These are phyloP conservation scores for Ashinkailepas kermadecensis DNA, from an alignment of 2,888 invertebrate genomes.

Conservation along the genomic window DNA sequence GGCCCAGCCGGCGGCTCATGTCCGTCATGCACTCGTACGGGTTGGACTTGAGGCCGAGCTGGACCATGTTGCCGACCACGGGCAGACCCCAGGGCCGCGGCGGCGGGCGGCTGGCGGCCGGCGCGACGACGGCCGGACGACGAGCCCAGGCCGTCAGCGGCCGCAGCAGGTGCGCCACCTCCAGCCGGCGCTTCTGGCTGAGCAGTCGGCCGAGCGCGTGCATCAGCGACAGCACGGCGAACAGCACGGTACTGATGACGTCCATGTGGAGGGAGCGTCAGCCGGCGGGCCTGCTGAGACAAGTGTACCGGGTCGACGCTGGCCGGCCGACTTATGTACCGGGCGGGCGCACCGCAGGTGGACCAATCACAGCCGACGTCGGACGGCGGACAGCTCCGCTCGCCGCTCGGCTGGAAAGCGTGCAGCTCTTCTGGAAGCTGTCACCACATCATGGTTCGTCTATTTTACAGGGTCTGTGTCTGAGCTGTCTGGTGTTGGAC, in stretches of 20 bases:
- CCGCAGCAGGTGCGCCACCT: not conserved
- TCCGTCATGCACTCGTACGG: constrained; percentile 33
- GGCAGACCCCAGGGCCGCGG: constrained; percentile 33
- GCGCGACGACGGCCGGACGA: not conserved
- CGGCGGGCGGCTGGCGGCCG: not conserved
- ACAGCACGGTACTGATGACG: not conserved
- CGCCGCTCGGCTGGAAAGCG: not conserved
- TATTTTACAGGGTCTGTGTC: too few species aligned
- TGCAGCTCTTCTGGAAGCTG: too few species aligned
- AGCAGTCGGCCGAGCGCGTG: not conserved
- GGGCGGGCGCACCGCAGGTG: not conserved
- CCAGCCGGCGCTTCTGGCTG: not conserved
- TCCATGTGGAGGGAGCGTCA: not conserved
- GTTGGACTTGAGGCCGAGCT: constrained; percentile 30
- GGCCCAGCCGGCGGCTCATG: constrained; percentile 30
- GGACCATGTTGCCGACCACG: constrained; percentile 32
- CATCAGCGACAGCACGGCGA: not conserved
- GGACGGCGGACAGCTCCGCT: not conserved
- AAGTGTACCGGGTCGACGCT: too few species aligned
- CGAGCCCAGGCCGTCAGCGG: not conserved
- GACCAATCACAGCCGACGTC: not conserved
- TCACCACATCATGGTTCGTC: too few species aligned
- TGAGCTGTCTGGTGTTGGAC: too few species aligned
- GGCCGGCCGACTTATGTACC: not conserved
- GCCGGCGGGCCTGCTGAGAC: too few species aligned